Conservation (phyloP, 2,797 vertebrate genomes). For the Labroides dimidiatus region DNA sequence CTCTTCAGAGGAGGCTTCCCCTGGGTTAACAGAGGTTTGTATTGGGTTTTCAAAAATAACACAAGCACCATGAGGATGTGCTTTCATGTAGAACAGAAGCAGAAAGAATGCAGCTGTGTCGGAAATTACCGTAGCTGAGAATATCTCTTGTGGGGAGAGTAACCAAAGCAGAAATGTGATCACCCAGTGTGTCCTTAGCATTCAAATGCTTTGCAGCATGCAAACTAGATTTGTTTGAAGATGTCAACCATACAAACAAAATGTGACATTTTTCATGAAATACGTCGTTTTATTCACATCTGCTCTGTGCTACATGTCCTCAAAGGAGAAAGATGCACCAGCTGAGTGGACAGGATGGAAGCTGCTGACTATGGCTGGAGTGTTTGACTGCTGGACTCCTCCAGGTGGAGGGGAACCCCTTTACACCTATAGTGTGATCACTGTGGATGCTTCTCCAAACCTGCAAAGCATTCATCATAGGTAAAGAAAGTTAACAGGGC, state of each 20-base stretch:
- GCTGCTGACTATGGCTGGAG: slow-evolving; percentile 93
- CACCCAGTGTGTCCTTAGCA: slow-evolving; percentile 34
- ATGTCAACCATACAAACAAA: not conserved
- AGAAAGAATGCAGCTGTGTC: slow-evolving; percentile 36
- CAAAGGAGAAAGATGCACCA: slow-evolving; percentile 53
- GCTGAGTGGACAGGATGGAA: slow-evolving; percentile 88
- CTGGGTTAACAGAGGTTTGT: slow-evolving; percentile 53
- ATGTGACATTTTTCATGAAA: not conserved
- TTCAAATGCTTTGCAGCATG: not conserved
- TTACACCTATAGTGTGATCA: slow-evolving; percentile 94
- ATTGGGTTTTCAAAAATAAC: slow-evolving; percentile 7
- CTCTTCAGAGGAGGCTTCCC: slow-evolving; percentile 22
- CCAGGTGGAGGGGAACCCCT: slow-evolving; percentile 87
- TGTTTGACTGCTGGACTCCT: slow-evolving; percentile 96
- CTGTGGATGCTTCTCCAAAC: slow-evolving; percentile 88
- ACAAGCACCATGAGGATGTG: slow-evolving; percentile 10
- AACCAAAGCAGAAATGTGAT: slow-evolving; percentile 37
- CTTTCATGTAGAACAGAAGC: slow-evolving; percentile 34
- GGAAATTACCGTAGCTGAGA: slow-evolving; percentile 37
- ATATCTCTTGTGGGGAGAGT: slow-evolving; percentile 42
- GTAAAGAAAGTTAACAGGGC: slow-evolving; percentile 65
- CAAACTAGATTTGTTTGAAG: not conserved
- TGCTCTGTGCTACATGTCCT: slow-evolving; percentile 5
- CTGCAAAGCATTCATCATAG: slow-evolving; percentile 91
- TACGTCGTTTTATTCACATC: not conserved